These are phyloP conservation scores for Ictalurus punctatus DNA, from an alignment of 2,113 vertebrate genomes.

Conservation along the genomic window DNA sequence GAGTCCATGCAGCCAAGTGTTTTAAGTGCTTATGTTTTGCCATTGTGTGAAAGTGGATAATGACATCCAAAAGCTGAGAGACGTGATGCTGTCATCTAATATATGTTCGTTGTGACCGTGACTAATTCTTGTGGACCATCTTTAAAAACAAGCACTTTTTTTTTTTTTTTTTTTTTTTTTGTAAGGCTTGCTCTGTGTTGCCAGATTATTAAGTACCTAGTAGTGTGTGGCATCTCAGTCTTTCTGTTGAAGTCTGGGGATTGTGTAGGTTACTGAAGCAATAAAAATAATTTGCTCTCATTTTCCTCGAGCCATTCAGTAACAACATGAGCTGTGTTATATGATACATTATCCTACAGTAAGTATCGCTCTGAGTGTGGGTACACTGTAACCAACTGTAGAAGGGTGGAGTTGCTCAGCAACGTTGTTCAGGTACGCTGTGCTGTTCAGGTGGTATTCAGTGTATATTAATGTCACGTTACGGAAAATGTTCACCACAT, in stretches of 20 bases:
- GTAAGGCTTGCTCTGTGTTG: background rate
- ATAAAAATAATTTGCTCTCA: conserved; percentile 11
- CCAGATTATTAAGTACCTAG: conserved; percentile 12
- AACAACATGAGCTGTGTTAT: background rate
- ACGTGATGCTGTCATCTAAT: background rate
- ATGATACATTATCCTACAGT: background rate
- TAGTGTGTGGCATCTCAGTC: background rate
- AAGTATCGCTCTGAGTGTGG: background rate
- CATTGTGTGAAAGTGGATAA: background rate
- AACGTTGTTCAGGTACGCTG: background rate
- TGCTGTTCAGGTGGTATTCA: background rate
- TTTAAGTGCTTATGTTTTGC: background rate
- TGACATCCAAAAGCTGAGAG: background rate
- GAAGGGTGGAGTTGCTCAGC: background rate
- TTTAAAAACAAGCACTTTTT: background rate
- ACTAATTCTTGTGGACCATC: background rate
- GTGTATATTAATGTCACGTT: background rate
- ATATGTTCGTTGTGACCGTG: background rate
- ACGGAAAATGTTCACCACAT: background rate
- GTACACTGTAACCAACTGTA: background rate
- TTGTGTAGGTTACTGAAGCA: conserved; percentile 1
- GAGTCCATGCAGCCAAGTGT: background rate
- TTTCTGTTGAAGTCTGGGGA: conserved; percentile 3
- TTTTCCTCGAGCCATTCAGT: background rate
- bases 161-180: background rate